Conservation (phyloP, 2,113 vertebrate species). For the Pterocles orientalis region DNA sequence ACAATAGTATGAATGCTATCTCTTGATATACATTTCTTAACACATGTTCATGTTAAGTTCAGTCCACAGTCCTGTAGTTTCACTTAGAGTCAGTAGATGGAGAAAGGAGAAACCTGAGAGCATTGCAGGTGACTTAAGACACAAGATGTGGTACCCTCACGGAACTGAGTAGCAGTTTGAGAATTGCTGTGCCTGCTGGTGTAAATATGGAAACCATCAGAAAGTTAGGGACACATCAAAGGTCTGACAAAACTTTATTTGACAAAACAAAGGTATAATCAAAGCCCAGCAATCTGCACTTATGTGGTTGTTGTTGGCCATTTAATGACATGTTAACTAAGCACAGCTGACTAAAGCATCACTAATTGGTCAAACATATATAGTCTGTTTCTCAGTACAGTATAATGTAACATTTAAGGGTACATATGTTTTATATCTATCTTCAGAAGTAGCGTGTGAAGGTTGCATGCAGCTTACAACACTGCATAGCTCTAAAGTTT, state of each 20-base stretch:
- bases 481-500: background rate
- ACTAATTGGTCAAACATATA: conserved; percentile 73
- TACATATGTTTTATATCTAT: conserved; percentile 26
- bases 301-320: conserved; percentile 72
- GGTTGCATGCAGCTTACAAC: background rate
- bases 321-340: conserved; percentile 76
- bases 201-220: conserved; percentile 73
- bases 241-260: conserved; percentile 72
- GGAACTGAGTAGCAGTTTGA: background rate
- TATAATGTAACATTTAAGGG: conserved; percentile 43
- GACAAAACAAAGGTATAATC: conserved; percentile 74
- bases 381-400: conserved; percentile 52
- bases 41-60: background rate
- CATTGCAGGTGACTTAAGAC: background rate
- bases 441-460: conserved; percentile 30
- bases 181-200: conserved; percentile 23
- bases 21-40: background rate
- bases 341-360: conserved; percentile 64
- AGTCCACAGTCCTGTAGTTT: background rate
- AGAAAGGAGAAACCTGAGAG: background rate
- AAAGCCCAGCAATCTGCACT: conserved; percentile 71
- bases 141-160: background rate
- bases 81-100: background rate
- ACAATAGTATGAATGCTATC: background rate
- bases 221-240: conserved; percentile 70